These are phyloP conservation scores for Vanessa cardui DNA, from an alignment of 2,888 invertebrate species.

Conservation along the genomic window DNA sequence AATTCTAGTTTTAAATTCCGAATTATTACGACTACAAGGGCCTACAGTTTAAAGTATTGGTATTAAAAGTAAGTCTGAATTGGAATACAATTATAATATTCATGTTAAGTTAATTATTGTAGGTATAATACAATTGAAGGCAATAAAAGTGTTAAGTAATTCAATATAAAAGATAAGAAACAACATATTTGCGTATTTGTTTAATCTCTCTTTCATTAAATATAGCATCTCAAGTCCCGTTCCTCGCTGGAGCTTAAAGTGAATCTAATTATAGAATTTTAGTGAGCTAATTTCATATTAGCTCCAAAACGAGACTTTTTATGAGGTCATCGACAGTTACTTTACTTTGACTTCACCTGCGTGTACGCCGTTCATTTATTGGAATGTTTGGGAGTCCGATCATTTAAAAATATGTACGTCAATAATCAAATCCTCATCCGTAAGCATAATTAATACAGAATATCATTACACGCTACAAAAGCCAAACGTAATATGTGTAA, in stretches of 20 bases:
- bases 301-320: conserved; percentile 22
- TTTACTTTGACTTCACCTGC: conserved; percentile 1
- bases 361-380: not conserved
- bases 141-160: too few species aligned
- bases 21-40: too few species aligned
- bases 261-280: conserved; percentile 23
- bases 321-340: conserved; percentile 28
- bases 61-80: too few species aligned
- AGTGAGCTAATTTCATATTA: conserved; percentile 21
- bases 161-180: too few species aligned
- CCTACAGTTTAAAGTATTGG: too few species aligned
- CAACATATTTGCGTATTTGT: too few species aligned
- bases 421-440: not conserved
- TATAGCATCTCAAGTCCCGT: not conserved
- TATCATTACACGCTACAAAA: not conserved
- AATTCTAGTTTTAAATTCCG: too few species aligned
- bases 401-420: too few species aligned
- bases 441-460: not conserved
- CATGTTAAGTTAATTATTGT: too few species aligned
- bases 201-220: not conserved
- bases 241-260: not conserved
- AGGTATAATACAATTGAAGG: too few species aligned
- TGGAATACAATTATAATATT: too few species aligned
- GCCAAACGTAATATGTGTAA: conserved; percentile 1
- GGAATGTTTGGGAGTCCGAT: not conserved